These are phyloP conservation scores for Novumbra hubbsi DNA, from an alignment of 2,797 vertebrate species.

Conservation along the genomic window DNA sequence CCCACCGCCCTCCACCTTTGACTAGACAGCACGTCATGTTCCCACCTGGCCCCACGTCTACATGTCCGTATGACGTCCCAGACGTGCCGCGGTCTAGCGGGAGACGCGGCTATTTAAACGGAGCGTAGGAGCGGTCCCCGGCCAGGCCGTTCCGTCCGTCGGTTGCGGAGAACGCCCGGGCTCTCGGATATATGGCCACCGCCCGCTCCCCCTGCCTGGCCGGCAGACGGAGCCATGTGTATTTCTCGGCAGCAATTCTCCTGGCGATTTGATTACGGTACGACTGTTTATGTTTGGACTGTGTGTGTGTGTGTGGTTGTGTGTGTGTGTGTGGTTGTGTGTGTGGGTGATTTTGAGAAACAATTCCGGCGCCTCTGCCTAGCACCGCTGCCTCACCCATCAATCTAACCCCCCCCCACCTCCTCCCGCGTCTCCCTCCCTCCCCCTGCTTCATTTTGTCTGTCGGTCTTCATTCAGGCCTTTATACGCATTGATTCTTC, in stretches of 20 bases:
- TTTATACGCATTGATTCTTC: constrained; percentile 2
- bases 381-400: constrained; percentile 2
- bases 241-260: neutral
- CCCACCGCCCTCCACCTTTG: no score
- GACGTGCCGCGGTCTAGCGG: no score
- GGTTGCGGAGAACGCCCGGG: neutral
- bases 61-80: no score
- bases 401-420: neutral
- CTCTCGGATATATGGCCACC: neutral
- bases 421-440: neutral
- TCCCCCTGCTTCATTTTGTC: neutral
- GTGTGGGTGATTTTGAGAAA: neutral
- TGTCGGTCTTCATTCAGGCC: constrained; percentile 1
- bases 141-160: no score
- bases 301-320: neutral
- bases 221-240: neutral
- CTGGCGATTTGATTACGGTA: neutral
- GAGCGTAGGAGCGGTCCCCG: no score
- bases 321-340: neutral
- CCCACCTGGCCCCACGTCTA: no score
- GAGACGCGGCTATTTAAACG: no score
- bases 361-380: neutral
- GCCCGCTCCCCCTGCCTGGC: neutral
- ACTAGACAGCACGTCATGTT: neutral
- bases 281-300: neutral